These are phyloP conservation scores for Catostomus latipinnis DNA, from an alignment of 2,797 vertebrate species.

Conservation along the genomic window DNA sequence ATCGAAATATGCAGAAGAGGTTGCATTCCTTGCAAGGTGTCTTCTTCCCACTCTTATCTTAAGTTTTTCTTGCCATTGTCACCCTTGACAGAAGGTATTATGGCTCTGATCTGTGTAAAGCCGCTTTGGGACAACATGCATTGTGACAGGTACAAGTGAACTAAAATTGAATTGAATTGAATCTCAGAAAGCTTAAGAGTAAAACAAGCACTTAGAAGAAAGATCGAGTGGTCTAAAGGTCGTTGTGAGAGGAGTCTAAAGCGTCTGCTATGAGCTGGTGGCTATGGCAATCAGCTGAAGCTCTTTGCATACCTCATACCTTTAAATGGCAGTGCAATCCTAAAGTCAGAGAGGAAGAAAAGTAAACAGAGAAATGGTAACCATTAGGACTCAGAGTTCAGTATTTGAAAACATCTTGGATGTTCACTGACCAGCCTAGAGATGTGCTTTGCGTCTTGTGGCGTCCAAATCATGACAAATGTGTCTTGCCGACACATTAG, in stretches of 20 bases:
- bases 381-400: constrained; percentile 3
- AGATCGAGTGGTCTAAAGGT: neutral
- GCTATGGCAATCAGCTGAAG: constrained; percentile 43
- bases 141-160: neutral
- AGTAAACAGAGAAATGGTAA: neutral
- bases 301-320: neutral
- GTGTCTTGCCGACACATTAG: constrained; percentile 22
- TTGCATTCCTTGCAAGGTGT: neutral
- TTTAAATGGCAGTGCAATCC: constrained; percentile 9
- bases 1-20: too few species aligned
- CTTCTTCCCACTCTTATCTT: neutral
- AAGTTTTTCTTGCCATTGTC: neutral
- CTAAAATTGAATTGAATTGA: neutral
- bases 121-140: neutral
- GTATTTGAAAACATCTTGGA: constrained; percentile 2
- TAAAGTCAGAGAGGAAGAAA: neutral
- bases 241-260: constrained; percentile 12
- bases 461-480: constrained; percentile 32
- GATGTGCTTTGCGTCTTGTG: constrained; percentile 1
- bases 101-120: neutral
- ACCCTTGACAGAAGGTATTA: neutral
- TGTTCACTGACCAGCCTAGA: constrained; percentile 18
- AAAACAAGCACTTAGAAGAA: neutral
- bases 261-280: constrained; percentile 22
- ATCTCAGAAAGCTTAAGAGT: neutral